phyloP scores from a whole-genome alignment of 2,113 vertebrate genomes.

The Herpailurus yagouaroundi region DNA sequence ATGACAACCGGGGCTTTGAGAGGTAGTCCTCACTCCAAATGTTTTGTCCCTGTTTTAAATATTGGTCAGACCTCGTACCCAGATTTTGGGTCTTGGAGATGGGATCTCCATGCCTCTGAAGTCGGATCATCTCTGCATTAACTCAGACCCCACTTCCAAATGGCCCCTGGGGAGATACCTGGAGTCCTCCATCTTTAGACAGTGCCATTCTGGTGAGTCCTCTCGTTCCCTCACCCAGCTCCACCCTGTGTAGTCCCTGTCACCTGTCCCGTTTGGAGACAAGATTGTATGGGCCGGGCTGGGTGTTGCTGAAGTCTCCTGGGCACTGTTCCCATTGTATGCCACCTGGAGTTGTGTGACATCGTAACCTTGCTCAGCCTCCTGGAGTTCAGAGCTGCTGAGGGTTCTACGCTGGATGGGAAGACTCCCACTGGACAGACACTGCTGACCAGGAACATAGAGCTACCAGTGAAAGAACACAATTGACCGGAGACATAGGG shows the following conservation, averaged over 20 bases:
- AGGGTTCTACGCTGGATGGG: neutral
- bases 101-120: neutral
- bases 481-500: neutral
- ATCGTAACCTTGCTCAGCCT: neutral
- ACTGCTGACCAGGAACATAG: neutral
- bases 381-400: neutral
- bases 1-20: neutral
- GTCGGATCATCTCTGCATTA: neutral
- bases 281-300: neutral
- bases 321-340: neutral
- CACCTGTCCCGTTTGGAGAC: neutral
- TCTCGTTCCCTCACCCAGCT: neutral
- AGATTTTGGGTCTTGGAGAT: neutral
- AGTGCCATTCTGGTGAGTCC: neutral
- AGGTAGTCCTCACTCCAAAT: neutral
- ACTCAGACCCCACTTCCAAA: neutral
- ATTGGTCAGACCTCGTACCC: neutral
- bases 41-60: neutral
- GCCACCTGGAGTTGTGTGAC: neutral
- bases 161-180: neutral
- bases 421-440: neutral
- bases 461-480: neutral
- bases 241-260: neutral
- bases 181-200: neutral
- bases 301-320: neutral